These are phyloP conservation scores for Lagopus leucura DNA, from an alignment of 2,113 vertebrate species.

Conservation along the genomic window DNA sequence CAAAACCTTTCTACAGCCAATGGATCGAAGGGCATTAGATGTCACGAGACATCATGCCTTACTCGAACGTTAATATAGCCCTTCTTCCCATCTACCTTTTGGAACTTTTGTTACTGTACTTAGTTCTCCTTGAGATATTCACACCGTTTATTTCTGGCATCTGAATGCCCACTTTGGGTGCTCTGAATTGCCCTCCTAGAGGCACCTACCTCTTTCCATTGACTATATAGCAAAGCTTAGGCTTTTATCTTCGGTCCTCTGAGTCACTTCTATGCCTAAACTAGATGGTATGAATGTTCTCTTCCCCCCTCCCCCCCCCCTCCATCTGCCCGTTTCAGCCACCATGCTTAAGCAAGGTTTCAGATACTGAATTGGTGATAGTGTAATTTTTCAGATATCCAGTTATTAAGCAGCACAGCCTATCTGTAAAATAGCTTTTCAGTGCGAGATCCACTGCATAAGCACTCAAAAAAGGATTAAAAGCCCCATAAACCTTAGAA, in stretches of 20 bases:
- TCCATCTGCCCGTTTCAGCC: not conserved
- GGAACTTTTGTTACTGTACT: conserved; percentile 16
- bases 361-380: not conserved
- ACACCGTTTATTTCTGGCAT: conserved; percentile 41
- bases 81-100: conserved; percentile 32
- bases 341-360: conserved; percentile 8
- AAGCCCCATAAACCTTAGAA: not conserved
- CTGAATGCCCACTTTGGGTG: conserved; percentile 57
- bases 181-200: conserved; percentile 52
- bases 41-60: conserved; percentile 49
- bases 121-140: conserved; percentile 55
- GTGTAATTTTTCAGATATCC: not conserved
- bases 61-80: conserved; percentile 37
- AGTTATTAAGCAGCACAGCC: conserved; percentile 6
- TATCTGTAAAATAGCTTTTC: conserved; percentile 13
- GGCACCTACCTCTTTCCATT: conserved; percentile 72
- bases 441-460: not conserved
- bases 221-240: conserved; percentile 40
- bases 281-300: conserved; percentile 68
- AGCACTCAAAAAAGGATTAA: not conserved
- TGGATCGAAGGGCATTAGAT: conserved; percentile 47
- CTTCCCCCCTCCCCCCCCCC: not conserved
- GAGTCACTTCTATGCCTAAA: conserved; percentile 50
- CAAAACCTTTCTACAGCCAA: conserved; percentile 4
- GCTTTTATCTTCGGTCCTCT: conserved; percentile 23